Evolutionary conservation across 1,140 invertebrate genomes (phyloP).

Genomic region (Drosophila sp.): DNA sequence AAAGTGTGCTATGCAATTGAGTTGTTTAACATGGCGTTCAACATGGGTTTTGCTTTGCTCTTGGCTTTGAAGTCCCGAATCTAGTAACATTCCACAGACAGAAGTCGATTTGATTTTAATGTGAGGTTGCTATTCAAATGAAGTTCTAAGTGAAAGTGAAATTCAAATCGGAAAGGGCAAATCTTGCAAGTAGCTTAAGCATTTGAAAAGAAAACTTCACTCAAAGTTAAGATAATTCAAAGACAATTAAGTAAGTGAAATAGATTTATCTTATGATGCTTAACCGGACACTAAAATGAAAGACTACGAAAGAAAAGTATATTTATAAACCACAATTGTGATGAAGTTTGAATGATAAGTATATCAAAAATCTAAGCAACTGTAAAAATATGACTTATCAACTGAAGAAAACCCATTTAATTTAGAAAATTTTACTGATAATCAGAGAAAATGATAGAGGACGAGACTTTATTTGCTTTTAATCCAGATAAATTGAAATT

Average conservation of each 20-base stretch:
- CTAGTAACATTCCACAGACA: neutral
- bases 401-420: too few relatives aligned
- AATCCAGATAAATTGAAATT: too few relatives aligned
- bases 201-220: neutral
- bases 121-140: constrained; percentile 20
- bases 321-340: too few relatives aligned
- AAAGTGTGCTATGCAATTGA: constrained; percentile 67
- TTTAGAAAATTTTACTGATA: too few relatives aligned
- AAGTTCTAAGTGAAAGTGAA: constrained; percentile 43
- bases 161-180: constrained; percentile 8
- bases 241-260: too few relatives aligned
- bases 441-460: too few relatives aligned
- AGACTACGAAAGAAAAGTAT: too few relatives aligned
- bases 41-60: constrained; percentile 52
- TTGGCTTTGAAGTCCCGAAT: constrained; percentile 33
- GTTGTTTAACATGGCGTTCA: constrained; percentile 74
- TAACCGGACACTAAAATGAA: neutral
- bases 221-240: neutral
- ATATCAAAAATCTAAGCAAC: too few relatives aligned
- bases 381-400: too few relatives aligned
- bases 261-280: neutral
- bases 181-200: constrained; percentile 3
- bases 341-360: too few relatives aligned
- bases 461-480: too few relatives aligned
- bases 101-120: constrained; percentile 10